phyloP scores from a whole-genome alignment of 2,888 invertebrate genomes.

The Drosophila cognata region DNA sequence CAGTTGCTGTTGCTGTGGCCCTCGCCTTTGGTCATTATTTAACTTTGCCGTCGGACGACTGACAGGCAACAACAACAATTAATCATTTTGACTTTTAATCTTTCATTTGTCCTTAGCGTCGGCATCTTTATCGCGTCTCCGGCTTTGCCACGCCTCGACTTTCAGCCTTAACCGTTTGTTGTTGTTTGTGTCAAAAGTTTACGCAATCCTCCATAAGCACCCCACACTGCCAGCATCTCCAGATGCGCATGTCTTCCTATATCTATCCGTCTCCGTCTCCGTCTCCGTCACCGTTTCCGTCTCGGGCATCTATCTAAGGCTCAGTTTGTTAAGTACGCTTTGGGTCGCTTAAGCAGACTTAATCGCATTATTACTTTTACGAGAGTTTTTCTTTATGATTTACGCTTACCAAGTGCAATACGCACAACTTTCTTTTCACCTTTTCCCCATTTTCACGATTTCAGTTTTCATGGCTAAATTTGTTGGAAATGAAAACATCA shows the following conservation, averaged over 20 bases:
- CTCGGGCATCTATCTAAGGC: slow-evolving; percentile 52
- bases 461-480: slow-evolving; percentile 45
- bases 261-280: slow-evolving; percentile 39
- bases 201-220: slow-evolving; percentile 31
- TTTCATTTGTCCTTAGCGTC: slow-evolving; percentile 69
- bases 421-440: slow-evolving; percentile 32
- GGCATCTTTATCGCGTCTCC: slow-evolving; percentile 62
- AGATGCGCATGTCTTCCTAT: slow-evolving; percentile 20
- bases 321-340: slow-evolving; percentile 71
- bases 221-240: not conserved
- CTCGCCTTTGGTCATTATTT: slow-evolving; percentile 48
- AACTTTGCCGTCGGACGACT: slow-evolving; percentile 38
- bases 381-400: slow-evolving; percentile 74
- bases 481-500: slow-evolving; percentile 70
- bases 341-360: slow-evolving; percentile 74
- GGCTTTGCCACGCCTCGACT: slow-evolving; percentile 48
- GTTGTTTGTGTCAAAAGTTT: slow-evolving; percentile 65
- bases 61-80: slow-evolving; percentile 56
- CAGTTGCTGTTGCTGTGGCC: slow-evolving; percentile 21
- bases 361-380: slow-evolving; percentile 75
- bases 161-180: slow-evolving; percentile 37
- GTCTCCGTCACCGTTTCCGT: slow-evolving; percentile 18
- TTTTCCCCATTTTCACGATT: slow-evolving; percentile 1
- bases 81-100: slow-evolving; percentile 74
- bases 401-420: slow-evolving; percentile 55